Evolutionary conservation across 2,888 invertebrate genomes (phyloP).

Genomic region (Arenicola marina): DNA sequence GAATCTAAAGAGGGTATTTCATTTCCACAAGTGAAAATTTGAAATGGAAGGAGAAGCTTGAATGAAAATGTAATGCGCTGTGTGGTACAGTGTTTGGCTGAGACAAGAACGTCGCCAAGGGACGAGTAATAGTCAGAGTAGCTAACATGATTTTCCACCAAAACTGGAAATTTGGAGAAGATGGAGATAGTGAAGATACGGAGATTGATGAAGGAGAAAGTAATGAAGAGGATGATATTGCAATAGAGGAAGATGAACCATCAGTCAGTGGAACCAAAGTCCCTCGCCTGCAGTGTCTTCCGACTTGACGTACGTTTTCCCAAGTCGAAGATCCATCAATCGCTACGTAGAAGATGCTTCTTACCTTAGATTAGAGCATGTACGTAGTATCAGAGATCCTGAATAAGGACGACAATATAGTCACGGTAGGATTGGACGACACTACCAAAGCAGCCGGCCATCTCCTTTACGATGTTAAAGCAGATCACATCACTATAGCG

Average conservation of each 20-base stretch:
- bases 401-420: background rate
- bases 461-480: slow-evolving; percentile 4
- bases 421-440: slow-evolving; percentile 7
- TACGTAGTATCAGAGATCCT: background rate
- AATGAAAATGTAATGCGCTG: slow-evolving; percentile 5
- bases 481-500: slow-evolving; percentile 4
- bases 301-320: background rate
- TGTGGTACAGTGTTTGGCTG: slow-evolving; percentile 1
- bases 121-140: background rate
- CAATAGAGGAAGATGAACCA: background rate
- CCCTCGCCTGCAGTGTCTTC: background rate
- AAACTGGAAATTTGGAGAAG: background rate
- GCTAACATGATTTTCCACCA: background rate
- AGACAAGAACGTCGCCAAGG: background rate
- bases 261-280: background rate
- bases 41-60: background rate
- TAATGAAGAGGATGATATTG: background rate
- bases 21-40: slow-evolving; percentile 3
- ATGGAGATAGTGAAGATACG: background rate
- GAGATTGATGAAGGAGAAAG: background rate
- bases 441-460: slow-evolving; percentile 9
- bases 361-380: background rate
- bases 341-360: background rate
- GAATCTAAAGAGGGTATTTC: too few relatives aligned
- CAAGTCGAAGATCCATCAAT: background rate